These are phyloP conservation scores for Periparus ater DNA, from an alignment of 2,797 vertebrate genomes.

Conservation along the genomic window DNA sequence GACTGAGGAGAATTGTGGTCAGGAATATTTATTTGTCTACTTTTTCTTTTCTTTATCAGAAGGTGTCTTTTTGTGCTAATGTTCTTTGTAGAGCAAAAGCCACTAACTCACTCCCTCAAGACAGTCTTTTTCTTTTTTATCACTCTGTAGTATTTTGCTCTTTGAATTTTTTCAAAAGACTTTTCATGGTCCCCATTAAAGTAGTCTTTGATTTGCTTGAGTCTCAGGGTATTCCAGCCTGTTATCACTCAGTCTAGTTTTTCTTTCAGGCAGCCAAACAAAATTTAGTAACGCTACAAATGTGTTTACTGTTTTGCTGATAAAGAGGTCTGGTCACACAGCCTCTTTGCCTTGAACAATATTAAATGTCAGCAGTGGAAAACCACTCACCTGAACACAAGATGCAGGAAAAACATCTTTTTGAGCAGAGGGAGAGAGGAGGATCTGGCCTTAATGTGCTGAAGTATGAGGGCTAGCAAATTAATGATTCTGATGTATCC, in stretches of 20 bases:
- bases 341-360: background rate
- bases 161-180: background rate
- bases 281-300: constrained; percentile 32
- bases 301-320: constrained; percentile 24
- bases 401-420: background rate
- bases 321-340: constrained; percentile 29
- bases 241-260: constrained; percentile 36
- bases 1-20: background rate
- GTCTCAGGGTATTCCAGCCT: constrained; percentile 23
- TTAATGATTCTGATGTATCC: background rate
- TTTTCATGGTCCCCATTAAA: constrained; percentile 25
- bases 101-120: background rate
- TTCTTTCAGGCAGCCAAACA: constrained; percentile 26
- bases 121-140: background rate
- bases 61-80: background rate
- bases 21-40: background rate
- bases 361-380: background rate
- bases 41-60: background rate
- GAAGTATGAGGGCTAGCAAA: background rate
- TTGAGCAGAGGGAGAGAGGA: background rate
- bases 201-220: constrained; percentile 30
- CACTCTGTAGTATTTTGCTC: background rate
- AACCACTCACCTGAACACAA: background rate
- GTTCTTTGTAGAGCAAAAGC: background rate
- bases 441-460: background rate